Base-by-base conservation (phyloP, 92 coral and sea anemone species). In the Paramuricea clavata region DNA sequence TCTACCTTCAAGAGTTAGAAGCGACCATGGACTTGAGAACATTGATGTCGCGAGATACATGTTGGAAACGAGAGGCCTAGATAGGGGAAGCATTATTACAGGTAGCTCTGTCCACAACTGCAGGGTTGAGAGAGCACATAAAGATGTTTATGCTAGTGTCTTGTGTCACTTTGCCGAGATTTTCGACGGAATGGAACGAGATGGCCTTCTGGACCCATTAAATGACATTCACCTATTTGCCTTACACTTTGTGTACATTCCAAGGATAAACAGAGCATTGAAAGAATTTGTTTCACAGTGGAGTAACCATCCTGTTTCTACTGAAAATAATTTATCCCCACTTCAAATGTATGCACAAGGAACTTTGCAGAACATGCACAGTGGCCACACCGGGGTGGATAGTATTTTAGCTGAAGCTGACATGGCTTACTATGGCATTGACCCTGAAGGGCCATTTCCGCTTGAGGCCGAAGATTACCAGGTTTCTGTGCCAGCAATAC, bases 71-170 rank as follows among this genome's bases (percentile, higher is more conserved):
- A 68, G 91, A 28, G 93, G 93, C 50, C 36, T 23, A 21, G 61
- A 83, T 72, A 82, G 95, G 77, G 93, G 93, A 27, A 92, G 95
- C 54, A 89, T 92, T 25, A 92, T 92, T 60, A 90, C 93, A 17
- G 94, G 92, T 32, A 82, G 89, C 23, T 86, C 93, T 2, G 93
- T 92, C 5, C 95, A 92, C 76, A 89, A 89, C 57, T 89, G 87
- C 60, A 71, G 93, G 54, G 91, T 92, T 13, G 93, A 92, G 49
- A 70, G 93, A 73, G 47, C 85, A 0, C 93, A 83, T 52, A 81
- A 91, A 43, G 94, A 93, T 91, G 84, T 93, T 34, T 88, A 91
- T 78, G 72, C 91, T 28, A 92, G 92, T 21, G 76, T 72, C 36
- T 61, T 88, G 33, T 84, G 84, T 59, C 60, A 81, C 28, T 86